Evolutionary conservation across 2,797 vertebrate species (phyloP), one percentile per base, ranked within the genome.

Genomic region (Novumbra hubbsi): DNA sequence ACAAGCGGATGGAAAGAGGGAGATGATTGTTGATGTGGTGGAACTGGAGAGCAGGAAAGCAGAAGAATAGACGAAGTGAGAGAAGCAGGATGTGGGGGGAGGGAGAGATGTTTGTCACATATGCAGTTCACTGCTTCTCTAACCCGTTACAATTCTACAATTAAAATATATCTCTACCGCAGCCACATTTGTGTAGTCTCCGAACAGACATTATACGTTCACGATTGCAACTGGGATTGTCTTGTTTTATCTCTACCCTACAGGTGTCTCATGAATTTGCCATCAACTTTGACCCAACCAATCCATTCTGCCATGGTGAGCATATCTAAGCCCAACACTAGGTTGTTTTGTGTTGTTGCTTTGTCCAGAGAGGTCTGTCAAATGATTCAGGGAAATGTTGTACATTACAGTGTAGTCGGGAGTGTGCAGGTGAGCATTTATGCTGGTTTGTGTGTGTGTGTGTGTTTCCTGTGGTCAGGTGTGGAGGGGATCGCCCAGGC

Each of bases 231-330:
- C 60, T 63, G 60, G 15, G 30, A 14, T 16, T 21, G 8, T 5
- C 5, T 64, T 32, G 19, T 38, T 21, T 3, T 34, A 24, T 41
- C 64, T 69, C 71, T 30, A 17, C n/a, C 73, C 76, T 79, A 45
- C 86, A 99, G 98, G 98, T 99, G 27, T 99, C 97, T 60, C 98
- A 99, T 9, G 98, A 99, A 86, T 99, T 99, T 90, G 98, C 98
- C 80, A 98, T 99, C 89, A 99, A 99, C 91, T 99, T 99, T 90
- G 94, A 99, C 80, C 97, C 98, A 76, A 98, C 96, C 5, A 98
- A 99, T 87, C 98, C 98, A 0, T 99, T 99, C 90, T 99, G 98
- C 79, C 95, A 92, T 78, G 98, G 98, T 99, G 83, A 95, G 93
- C 81, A 49, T 41, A 32, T 66, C 3, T 48, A 32, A 12, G 16